phyloP scores from a whole-genome alignment of 2,113 vertebrate species.

The Esox niger region DNA sequence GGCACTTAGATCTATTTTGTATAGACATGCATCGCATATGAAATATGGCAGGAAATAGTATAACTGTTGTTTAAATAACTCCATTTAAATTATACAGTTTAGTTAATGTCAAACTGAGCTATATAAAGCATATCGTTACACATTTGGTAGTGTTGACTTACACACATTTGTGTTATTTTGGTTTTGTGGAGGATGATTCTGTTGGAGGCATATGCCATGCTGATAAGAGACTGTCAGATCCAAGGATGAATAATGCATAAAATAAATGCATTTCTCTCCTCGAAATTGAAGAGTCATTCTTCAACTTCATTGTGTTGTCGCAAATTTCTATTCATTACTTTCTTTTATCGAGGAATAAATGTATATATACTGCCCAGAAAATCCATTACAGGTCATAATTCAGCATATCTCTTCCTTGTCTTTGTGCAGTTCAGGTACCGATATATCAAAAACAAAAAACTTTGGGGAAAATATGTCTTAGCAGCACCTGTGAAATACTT shows the following conservation, averaged over 20 bases:
- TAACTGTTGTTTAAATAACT: no score
- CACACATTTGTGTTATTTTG: not conserved
- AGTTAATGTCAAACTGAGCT: no score
- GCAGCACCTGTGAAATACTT: not conserved
- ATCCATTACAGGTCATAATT: conserved; percentile 40
- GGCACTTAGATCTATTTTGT: not conserved
- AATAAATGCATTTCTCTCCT: conserved; percentile 49
- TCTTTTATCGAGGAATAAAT: conserved; percentile 23
- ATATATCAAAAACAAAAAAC: conserved; percentile 48
- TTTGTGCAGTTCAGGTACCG: conserved; percentile 7
- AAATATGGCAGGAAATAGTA: not conserved
- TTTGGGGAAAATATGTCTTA: conserved; percentile 22
- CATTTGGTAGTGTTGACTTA: not conserved
- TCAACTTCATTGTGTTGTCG: conserved; percentile 55
- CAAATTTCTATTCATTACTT: conserved; percentile 23
- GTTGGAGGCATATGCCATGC: conserved; percentile 50
- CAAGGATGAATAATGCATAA: conserved; percentile 65
- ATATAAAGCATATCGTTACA: no score
- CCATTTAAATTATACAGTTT: no score
- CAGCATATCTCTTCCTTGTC: conserved; percentile 37
- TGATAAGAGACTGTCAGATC: conserved; percentile 60
- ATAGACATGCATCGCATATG: not conserved
- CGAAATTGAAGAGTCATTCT: conserved; percentile 57
- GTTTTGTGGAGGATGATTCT: conserved; percentile 24
- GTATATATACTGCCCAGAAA: conserved; percentile 31